Percentiles rank a stretch among this genome's conserved stretches.
These are phyloP conservation scores for human (Homo sapiens) DNA, from an alignment of 2,113 vertebrate genomes.

Conservation along the genomic window GRCh38 chr2:10535501-10536000, in stretches of 20 bases:
- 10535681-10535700: neutral
- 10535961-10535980: neutral
- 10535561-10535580: neutral
- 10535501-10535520: no score
- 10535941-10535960: neutral
- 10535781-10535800: neutral
- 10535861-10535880: accelerated
- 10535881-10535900: neutral
- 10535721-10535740: neutral
- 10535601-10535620: accelerated
- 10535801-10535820: accelerated
- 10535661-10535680: neutral
- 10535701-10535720: neutral
- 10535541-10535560: neutral
- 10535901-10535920: neutral
- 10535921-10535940: neutral
- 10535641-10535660: neutral
- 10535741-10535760: neutral
- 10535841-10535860: accelerated
- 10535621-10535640: neutral
- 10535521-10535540: neutral
- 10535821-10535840: accelerated
- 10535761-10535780: neutral
- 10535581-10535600: neutral
- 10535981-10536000: neutral